Base-by-base conservation (phyloP, 2,888 invertebrate species). In the Anagyrus pseudococci region DNA sequence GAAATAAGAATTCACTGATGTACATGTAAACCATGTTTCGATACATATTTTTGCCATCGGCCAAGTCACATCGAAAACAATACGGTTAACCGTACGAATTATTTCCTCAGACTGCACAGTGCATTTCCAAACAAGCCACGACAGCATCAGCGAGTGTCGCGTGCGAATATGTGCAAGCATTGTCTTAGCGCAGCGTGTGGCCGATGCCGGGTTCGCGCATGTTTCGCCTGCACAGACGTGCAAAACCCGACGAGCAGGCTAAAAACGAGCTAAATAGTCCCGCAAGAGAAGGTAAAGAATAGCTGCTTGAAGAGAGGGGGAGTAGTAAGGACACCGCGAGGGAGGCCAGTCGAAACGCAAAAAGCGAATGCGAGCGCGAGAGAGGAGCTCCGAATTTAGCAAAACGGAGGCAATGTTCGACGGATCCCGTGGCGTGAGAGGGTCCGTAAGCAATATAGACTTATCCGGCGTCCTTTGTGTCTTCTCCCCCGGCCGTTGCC, bases 391-490 rank as follows among this genome's bases (percentile, higher is more conserved):
- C 57, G 64, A 10, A n/a, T n/a, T n/a, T n/a, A n/a, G n/a, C n/a
- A n/a, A n/a, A n/a, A n/a, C n/a, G n/a, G n/a, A n/a, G n/a, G n/a
- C n/a, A n/a, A n/a, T n/a, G n/a, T n/a, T n/a, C n/a, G n/a, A n/a
- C n/a, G n/a, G n/a, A n/a, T n/a, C n/a, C n/a, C n/a, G n/a, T n/a
- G n/a, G n/a, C n/a, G n/a, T n/a, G n/a, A n/a, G n/a, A n/a, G n/a
- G n/a, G n/a, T n/a, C n/a, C n/a, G n/a, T n/a, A n/a, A n/a, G n/a
- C n/a, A n/a, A n/a, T n/a, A 66, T 66, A 66, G 65, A 66, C 65
- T 66, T 62, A 66, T 66, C 61, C 55, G 46, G 52, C 60, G 58
- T 58, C 58, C 53, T 61, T 61, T 65, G 57, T 65, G 58, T 55
- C 55, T 54, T 23, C 61, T 58, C 62, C n/a, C n/a, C 26, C 47